Evolutionary conservation across 2,797 vertebrate species (phyloP).

Genomic region (Numenius phaeopus): DNA sequence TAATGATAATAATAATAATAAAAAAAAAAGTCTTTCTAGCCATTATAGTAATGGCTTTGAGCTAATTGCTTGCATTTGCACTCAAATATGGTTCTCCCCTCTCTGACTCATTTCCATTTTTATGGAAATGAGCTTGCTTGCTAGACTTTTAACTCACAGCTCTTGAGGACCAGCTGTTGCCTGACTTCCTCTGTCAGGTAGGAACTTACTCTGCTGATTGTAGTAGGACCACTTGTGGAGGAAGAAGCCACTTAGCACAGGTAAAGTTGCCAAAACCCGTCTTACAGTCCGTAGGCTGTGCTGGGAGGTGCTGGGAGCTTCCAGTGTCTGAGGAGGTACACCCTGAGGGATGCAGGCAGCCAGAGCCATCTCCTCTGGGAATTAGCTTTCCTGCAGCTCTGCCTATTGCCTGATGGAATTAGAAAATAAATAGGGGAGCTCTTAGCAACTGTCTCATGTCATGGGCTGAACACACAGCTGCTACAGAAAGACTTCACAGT

Average conservation of each 20-base stretch:
- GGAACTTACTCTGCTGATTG: neutral
- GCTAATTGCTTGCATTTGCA: constrained; percentile 65
- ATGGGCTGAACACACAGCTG: neutral
- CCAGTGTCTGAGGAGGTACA: neutral
- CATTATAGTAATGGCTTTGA: constrained; percentile 67
- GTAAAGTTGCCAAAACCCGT: neutral
- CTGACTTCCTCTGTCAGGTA: constrained; percentile 9
- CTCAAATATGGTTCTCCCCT: constrained; percentile 34
- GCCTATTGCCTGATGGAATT: neutral
- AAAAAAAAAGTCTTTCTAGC: neutral
- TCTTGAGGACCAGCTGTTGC: constrained; percentile 44
- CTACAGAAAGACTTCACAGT: neutral
- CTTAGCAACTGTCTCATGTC: neutral
- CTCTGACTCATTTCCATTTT: constrained; percentile 61
- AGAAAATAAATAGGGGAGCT: neutral
- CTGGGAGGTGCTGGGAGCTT: neutral
- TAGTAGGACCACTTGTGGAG: neutral
- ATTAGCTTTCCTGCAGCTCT: neutral
- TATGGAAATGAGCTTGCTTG: constrained; percentile 64
- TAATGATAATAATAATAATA: constrained; percentile 21
- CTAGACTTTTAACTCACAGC: constrained; percentile 10
- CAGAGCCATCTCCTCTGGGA: neutral
- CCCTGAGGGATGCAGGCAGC: neutral
- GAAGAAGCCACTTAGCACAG: neutral
- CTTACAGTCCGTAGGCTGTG: neutral